Conservation (phyloP, 2,797 vertebrate species). For the Poecilia velifera region DNA sequence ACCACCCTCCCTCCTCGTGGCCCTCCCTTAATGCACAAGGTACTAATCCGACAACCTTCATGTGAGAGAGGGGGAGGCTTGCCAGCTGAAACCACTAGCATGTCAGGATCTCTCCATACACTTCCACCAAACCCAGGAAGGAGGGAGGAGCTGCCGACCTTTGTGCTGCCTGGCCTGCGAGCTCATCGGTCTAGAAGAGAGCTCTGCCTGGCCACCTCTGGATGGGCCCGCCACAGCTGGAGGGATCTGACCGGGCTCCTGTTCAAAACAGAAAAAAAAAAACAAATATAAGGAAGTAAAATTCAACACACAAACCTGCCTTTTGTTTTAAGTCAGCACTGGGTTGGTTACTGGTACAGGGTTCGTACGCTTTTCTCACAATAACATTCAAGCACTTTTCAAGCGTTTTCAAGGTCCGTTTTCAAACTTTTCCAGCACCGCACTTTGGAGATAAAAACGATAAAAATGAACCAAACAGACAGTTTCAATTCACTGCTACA, state of each 20-base stretch:
- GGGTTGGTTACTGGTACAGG: not conserved
- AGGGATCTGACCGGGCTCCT: constrained; percentile 64
- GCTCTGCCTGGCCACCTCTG: constrained; percentile 59
- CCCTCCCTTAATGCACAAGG: constrained; percentile 48
- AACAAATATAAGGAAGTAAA: constrained; percentile 1
- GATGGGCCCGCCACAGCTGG: constrained; percentile 59
- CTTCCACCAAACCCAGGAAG: constrained; percentile 1
- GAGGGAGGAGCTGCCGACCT: constrained; percentile 68
- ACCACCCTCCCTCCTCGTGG: constrained; percentile 1
- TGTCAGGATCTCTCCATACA: constrained; percentile 21
- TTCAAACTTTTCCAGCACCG: no score
- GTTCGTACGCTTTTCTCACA: no score
- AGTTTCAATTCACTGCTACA: no score
- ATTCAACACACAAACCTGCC: constrained; percentile 1
- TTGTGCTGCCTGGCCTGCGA: constrained; percentile 62
- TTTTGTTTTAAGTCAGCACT: not conserved
- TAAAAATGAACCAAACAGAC: no score
- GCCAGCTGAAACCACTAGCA: constrained; percentile 54
- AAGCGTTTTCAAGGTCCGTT: no score
- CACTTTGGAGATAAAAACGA: no score
- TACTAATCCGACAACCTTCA: constrained; percentile 72
- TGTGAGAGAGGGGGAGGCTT: constrained; percentile 42
- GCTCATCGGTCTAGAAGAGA: constrained; percentile 50
- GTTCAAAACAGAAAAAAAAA: constrained; percentile 33
- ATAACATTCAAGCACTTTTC: no score